These are phyloP conservation scores for Drosophila basisetae DNA, from an alignment of 2,888 invertebrate species.

Conservation along the genomic window DNA sequence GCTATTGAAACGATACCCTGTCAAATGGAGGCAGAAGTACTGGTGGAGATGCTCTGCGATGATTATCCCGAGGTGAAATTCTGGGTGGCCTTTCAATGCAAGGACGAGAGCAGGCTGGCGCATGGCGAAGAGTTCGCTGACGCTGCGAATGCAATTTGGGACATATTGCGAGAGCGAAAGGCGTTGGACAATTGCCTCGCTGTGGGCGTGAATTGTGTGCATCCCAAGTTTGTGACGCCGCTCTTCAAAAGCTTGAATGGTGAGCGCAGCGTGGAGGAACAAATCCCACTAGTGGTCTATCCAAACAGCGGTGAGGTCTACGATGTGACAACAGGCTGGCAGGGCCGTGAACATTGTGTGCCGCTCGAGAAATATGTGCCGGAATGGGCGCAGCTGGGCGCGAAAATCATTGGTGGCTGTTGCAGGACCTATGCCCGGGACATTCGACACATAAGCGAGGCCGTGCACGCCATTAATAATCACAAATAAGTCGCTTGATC, in stretches of 20 bases:
- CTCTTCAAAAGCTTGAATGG: slow-evolving; percentile 87
- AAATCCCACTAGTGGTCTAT: slow-evolving; percentile 93
- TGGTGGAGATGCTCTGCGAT: slow-evolving; percentile 90
- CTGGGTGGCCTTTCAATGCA: slow-evolving; percentile 95
- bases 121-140: slow-evolving; percentile 93
- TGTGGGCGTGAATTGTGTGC: slow-evolving; percentile 95
- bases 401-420: slow-evolving; percentile 95
- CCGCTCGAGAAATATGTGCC: slow-evolving; percentile 90
- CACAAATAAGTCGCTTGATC: slow-evolving; percentile 50
- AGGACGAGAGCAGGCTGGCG: slow-evolving; percentile 88
- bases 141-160: slow-evolving; percentile 90
- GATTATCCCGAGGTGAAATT: slow-evolving; percentile 92
- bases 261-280: slow-evolving; percentile 83
- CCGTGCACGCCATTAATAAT: slow-evolving; percentile 67
- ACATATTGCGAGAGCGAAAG: slow-evolving; percentile 87
- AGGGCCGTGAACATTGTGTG: slow-evolving; percentile 89
- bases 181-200: slow-evolving; percentile 89
- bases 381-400: slow-evolving; percentile 93
- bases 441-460: slow-evolving; percentile 89
- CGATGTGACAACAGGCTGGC: slow-evolving; percentile 86
- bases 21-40: slow-evolving; percentile 92
- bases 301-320: slow-evolving; percentile 92
- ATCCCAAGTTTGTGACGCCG: slow-evolving; percentile 88
- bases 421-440: slow-evolving; percentile 94
- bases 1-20: slow-evolving; percentile 97